Percentiles rank a stretch among this genome's conserved stretches.
Evolutionary conservation across 1,140 invertebrate genomes (phyloP).

Genomic region (Papilio glaucus): DNA sequence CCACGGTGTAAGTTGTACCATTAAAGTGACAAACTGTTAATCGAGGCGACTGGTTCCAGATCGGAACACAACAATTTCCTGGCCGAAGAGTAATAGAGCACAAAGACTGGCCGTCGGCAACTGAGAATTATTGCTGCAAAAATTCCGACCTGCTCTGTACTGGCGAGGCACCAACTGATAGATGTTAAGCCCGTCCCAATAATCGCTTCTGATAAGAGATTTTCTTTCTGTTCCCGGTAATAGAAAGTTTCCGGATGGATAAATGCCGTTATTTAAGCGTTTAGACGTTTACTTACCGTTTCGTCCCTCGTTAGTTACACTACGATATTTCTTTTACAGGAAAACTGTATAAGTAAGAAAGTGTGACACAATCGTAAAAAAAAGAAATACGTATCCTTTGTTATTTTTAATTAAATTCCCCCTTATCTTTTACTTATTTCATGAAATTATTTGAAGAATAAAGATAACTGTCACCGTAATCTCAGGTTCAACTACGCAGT

Average conservation of each 20-base stretch:
- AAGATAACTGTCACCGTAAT: no score
- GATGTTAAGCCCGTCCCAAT: constrained; percentile 75
- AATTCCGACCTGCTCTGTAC: constrained; percentile 59
- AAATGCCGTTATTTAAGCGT: constrained; percentile 67
- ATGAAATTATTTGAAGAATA: neutral
- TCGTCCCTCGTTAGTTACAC: neutral
- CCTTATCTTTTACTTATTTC: neutral
- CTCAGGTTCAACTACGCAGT: no score
- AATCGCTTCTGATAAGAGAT: constrained; percentile 75
- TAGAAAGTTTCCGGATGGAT: constrained; percentile 74
- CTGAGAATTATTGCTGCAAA: constrained; percentile 65
- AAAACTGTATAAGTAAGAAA: neutral
- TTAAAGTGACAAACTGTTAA: constrained; percentile 35
- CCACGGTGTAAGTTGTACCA: constrained; percentile 7
- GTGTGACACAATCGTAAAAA: neutral
- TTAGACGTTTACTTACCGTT: constrained; percentile 56
- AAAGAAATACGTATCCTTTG: neutral
- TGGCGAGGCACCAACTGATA: constrained; percentile 51
- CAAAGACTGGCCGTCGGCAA: constrained; percentile 44
- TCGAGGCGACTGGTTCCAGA: constrained; percentile 28
- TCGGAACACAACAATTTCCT: constrained; percentile 45
- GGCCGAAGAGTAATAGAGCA: constrained; percentile 46
- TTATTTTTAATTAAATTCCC: neutral
- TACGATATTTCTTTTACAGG: neutral
- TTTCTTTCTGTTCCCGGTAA: constrained; percentile 72